Conservation (phyloP, 1,140 invertebrate genomes). For the Parapsyche elsis region DNA sequence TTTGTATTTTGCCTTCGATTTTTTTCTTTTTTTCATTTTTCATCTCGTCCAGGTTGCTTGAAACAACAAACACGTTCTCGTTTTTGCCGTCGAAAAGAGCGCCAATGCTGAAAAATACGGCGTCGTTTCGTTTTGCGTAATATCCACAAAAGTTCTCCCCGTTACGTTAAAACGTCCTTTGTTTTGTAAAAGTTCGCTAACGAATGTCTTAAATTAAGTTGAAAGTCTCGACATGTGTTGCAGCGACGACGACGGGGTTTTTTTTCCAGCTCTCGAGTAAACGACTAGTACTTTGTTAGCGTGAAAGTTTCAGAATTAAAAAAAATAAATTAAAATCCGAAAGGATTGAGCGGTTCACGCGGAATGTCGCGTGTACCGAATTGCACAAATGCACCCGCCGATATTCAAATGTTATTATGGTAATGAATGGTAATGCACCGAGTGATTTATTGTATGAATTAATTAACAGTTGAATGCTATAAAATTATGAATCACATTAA, state of each 20-base stretch:
- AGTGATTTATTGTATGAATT: conserved; percentile 4
- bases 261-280: too few species aligned
- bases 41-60: neutral
- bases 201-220: conserved; percentile 17
- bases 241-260: neutral
- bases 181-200: conserved; percentile 12
- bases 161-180: neutral
- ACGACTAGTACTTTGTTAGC: too few species aligned
- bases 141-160: neutral
- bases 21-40: too few species aligned
- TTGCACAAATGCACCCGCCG: neutral
- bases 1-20: too few species aligned
- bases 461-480: neutral
- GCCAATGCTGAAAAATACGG: neutral
- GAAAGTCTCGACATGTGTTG: neutral
- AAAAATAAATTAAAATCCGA: neutral
- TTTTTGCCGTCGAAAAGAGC: neutral
- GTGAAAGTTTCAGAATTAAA: too few species aligned
- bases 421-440: conserved; percentile 2
- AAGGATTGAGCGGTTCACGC: neutral
- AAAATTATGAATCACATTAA: neutral
- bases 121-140: neutral
- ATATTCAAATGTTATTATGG: conserved; percentile 18
- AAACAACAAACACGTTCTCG: conserved; percentile 3
- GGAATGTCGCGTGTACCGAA: neutral